Evolutionary conservation across 2,888 invertebrate genomes (phyloP).

Genomic region (Gastrophysa polygoni): DNA sequence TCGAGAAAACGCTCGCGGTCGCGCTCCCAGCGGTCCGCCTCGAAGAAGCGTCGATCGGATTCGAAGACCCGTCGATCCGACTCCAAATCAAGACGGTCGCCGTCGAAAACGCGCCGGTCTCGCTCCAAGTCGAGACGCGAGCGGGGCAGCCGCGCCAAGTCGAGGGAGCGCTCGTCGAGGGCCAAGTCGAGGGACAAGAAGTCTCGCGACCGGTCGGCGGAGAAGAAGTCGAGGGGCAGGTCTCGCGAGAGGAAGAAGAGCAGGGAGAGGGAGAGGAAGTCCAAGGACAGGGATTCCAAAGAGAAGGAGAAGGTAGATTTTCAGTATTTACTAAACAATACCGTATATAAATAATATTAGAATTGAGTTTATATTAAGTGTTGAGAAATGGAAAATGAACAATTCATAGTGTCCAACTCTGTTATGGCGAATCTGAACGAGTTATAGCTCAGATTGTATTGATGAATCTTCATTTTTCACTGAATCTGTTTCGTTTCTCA

Average conservation of each 20-base stretch:
- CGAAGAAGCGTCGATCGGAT: slow-evolving; percentile 52
- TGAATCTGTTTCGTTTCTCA: too few relatives aligned
- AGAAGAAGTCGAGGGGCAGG: slow-evolving; percentile 39
- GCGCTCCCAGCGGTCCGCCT: slow-evolving; percentile 40
- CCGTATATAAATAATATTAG: too few relatives aligned
- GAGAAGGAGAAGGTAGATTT: slow-evolving; percentile 39
- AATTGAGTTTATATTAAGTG: too few relatives aligned
- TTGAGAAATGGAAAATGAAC: too few relatives aligned
- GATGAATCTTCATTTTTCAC: too few relatives aligned
- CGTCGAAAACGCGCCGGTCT: slow-evolving; percentile 51
- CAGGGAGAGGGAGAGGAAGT: slow-evolving; percentile 41
- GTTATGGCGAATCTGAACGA: too few relatives aligned
- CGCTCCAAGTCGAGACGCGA: slow-evolving; percentile 59
- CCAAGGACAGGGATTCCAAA: slow-evolving; percentile 47
- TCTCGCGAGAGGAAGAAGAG: slow-evolving; percentile 43
- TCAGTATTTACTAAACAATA: too few relatives aligned
- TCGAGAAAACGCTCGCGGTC: slow-evolving; percentile 50
- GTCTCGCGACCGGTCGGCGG: slow-evolving; percentile 44
- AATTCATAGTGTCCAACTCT: too few relatives aligned
- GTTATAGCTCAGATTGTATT: too few relatives aligned
- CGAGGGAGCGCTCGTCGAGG: slow-evolving; percentile 37
- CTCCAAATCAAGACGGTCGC: too few relatives aligned
- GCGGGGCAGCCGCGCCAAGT: slow-evolving; percentile 45
- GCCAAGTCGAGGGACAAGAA: slow-evolving; percentile 31
- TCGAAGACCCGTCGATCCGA: slow-evolving; percentile 59